These are phyloP conservation scores for Gallinago undulata DNA, from an alignment of 2,113 vertebrate genomes.

Conservation along the genomic window DNA sequence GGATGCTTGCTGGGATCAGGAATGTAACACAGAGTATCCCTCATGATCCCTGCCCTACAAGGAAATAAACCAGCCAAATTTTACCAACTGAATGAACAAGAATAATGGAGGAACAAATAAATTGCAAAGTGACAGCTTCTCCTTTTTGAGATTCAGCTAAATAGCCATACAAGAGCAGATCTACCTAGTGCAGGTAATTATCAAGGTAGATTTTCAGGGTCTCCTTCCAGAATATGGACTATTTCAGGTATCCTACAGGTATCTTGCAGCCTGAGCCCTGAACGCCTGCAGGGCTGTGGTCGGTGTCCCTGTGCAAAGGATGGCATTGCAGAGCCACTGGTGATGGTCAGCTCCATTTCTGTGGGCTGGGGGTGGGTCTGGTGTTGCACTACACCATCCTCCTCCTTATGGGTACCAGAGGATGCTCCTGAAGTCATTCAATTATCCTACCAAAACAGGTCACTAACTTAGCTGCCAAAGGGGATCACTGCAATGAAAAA, in stretches of 20 bases:
- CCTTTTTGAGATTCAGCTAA: neutral
- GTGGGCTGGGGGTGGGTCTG: neutral
- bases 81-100: neutral
- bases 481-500: neutral
- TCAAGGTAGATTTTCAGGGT: neutral
- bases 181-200: neutral
- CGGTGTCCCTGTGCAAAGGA: neutral
- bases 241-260: neutral
- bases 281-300: rapidly evolving
- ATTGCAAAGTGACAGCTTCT: neutral
- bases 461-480: neutral
- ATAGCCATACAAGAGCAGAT: rapidly evolving
- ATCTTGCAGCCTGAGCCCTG: neutral
- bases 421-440: neutral
- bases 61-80: neutral
- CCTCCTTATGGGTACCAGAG: neutral
- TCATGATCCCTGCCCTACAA: neutral
- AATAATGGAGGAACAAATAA: neutral
- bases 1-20: neutral
- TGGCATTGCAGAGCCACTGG: rapidly evolving
- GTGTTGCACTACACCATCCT: neutral
- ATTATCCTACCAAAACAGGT: neutral
- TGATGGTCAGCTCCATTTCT: neutral
- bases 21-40: neutral
- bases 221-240: neutral